These are phyloP conservation scores for Anoura caudifer DNA, from an alignment of 2,113 vertebrate genomes.

Conservation along the genomic window DNA sequence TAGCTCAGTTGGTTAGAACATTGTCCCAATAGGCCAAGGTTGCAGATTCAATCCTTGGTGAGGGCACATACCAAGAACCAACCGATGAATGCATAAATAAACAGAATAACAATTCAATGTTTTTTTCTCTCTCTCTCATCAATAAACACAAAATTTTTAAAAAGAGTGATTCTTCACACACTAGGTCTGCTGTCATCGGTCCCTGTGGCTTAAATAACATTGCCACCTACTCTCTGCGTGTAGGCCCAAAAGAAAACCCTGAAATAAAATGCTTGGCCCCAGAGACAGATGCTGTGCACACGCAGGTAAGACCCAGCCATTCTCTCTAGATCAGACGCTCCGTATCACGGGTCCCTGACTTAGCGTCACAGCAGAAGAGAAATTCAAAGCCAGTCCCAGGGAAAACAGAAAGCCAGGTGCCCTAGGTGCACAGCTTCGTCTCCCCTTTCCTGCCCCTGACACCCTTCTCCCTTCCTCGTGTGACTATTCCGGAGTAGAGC, in stretches of 20 bases:
- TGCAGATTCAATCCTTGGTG: too few relatives aligned
- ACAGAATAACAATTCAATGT: too few relatives aligned
- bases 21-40: too few relatives aligned
- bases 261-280: neutral
- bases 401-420: neutral
- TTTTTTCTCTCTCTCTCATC: too few relatives aligned
- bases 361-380: neutral
- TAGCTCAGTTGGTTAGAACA: too few relatives aligned
- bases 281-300: neutral
- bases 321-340: neutral
- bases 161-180: conserved; percentile 10
- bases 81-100: too few relatives aligned
- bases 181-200: neutral
- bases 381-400: neutral
- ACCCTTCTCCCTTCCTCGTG: neutral
- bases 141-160: too few relatives aligned
- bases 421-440: too few relatives aligned
- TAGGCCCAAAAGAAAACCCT: neutral
- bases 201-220: neutral
- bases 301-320: neutral
- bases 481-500: neutral
- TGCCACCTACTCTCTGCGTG: neutral
- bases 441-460: neutral
- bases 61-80: too few relatives aligned
- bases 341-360: neutral